Conservation (phyloP, 2,113 vertebrate genomes). For the Ursus arctos region DNA sequence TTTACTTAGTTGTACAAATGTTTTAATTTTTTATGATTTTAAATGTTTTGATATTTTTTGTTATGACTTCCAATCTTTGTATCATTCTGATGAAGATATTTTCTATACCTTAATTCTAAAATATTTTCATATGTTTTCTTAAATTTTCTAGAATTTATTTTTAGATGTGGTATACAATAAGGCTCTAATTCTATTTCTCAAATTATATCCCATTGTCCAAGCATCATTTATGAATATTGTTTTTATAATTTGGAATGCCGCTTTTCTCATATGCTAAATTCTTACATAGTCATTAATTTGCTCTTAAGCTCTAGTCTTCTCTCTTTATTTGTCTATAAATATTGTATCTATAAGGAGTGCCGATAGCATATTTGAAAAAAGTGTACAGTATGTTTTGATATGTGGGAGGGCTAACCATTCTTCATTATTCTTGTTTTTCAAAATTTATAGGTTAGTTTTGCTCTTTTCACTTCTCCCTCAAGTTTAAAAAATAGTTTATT, state of each 20-base stretch:
- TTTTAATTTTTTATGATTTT: background rate
- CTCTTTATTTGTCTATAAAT: background rate
- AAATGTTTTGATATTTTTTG: background rate
- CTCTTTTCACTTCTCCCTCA: background rate
- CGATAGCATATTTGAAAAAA: background rate
- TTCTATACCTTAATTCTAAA: background rate
- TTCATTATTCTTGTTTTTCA: background rate
- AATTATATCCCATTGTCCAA: background rate
- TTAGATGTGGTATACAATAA: background rate
- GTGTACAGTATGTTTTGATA: background rate
- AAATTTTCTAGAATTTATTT: background rate
- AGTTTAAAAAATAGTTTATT: conserved; percentile 2
- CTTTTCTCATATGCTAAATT: conserved; percentile 1
- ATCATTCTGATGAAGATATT: background rate
- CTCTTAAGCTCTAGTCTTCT: background rate
- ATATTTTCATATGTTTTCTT: background rate
- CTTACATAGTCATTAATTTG: background rate
- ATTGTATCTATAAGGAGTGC: background rate
- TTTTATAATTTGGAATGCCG: background rate
- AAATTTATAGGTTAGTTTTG: background rate
- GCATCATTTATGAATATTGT: background rate
- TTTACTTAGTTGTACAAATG: background rate
- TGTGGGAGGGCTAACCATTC: background rate
- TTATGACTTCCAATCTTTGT: background rate
- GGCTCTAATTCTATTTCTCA: background rate